Conservation (phyloP, 92 coral and sea anemone species). For the Siderastrea siderea region DNA sequence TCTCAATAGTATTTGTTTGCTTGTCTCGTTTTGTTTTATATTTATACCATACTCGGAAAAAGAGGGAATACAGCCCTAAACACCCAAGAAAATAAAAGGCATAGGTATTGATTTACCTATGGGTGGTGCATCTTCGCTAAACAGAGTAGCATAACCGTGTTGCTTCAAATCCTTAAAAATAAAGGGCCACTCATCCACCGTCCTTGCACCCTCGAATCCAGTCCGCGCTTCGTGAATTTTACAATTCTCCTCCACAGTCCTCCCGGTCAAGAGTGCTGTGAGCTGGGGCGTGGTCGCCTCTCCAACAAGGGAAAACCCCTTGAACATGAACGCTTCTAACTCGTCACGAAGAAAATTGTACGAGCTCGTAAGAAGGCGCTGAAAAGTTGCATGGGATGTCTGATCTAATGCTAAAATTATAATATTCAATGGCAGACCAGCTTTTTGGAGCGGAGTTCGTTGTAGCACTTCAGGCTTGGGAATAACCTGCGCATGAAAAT, state of each 20-base stretch:
- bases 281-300: conserved; percentile 87
- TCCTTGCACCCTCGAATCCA: conserved; percentile 64
- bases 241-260: conserved; percentile 78
- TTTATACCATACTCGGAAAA: neutral
- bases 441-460: conserved; percentile 24
- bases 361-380: conserved; percentile 71
- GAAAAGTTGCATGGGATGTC: conserved; percentile 81
- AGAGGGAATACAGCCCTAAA: neutral
- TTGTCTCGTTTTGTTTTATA: too few relatives aligned
- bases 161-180: conserved; percentile 75
- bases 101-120: conserved; percentile 47
- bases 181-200: conserved; percentile 93
- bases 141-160: conserved; percentile 91
- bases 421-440: conserved; percentile 80
- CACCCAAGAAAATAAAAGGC: neutral
- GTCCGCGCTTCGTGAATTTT: conserved; percentile 83
- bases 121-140: conserved; percentile 87
- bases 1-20: too few relatives aligned
- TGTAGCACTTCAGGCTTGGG: conserved; percentile 54
- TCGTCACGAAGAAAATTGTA: conserved; percentile 73
- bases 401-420: conserved; percentile 88
- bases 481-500: conserved; percentile 76
- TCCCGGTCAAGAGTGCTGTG: conserved; percentile 81
- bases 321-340: conserved; percentile 69
- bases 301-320: conserved; percentile 86